phyloP scores from a whole-genome alignment of 2,113 vertebrate genomes.

The Ptilorrhoa leucosticta region DNA sequence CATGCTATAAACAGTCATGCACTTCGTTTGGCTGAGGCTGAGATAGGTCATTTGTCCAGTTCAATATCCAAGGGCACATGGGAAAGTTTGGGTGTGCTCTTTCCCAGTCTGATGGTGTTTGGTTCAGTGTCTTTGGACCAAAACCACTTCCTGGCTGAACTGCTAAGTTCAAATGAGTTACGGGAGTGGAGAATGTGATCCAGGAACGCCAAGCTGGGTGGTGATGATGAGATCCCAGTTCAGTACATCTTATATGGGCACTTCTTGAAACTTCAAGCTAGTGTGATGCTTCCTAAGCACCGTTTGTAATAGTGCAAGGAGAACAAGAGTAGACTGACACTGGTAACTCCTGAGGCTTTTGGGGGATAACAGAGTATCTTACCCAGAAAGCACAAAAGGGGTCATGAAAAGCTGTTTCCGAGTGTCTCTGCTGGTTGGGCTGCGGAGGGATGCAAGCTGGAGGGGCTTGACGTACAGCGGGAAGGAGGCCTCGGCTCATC shows the following conservation, averaged over 20 bases:
- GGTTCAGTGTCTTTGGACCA: not conserved
- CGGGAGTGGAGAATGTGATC: not conserved
- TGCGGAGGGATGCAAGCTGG: not conserved
- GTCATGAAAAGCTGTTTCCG: not conserved
- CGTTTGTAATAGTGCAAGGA: too few species aligned
- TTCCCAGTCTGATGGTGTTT: not conserved
- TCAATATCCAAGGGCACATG: not conserved
- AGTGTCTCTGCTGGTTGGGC: not conserved
- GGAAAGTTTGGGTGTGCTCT: not conserved
- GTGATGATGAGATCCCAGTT: not conserved
- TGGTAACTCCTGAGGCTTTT: not conserved
- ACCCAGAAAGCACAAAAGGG: not conserved
- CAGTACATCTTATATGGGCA: not conserved
- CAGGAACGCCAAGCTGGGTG: not conserved
- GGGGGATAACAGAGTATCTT: not conserved
- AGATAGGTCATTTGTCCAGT: not conserved
- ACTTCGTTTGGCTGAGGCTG: not conserved
- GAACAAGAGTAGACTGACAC: not conserved
- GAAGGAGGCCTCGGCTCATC: slow-evolving; percentile 39
- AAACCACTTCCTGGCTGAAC: not conserved
- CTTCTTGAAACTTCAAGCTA: not conserved
- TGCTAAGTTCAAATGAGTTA: not conserved
- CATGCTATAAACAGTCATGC: not conserved
- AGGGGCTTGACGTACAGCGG: not conserved
- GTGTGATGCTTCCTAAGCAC: not conserved